These are phyloP conservation scores for Synanthedon andrenaeformis DNA, from an alignment of 2,888 invertebrate species.

Conservation along the genomic window DNA sequence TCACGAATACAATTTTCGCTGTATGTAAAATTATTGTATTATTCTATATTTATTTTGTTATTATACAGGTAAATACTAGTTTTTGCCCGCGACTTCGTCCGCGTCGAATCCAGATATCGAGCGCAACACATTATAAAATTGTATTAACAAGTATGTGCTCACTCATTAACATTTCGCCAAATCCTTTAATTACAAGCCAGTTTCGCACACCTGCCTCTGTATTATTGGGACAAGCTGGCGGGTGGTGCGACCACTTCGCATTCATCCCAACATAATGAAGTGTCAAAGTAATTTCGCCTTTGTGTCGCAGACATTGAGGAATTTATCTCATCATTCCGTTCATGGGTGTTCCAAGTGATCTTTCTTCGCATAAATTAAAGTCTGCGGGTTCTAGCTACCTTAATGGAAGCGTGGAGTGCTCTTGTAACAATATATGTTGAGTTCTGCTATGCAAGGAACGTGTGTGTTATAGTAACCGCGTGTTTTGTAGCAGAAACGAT, in stretches of 20 bases:
- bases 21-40: no score
- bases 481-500: slow-evolving; percentile 1
- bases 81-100: no score
- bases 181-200: neutral
- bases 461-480: neutral
- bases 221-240: neutral
- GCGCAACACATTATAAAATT: no score
- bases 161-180: neutral
- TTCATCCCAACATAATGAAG: slow-evolving; percentile 22
- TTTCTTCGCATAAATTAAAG: slow-evolving; percentile 32
- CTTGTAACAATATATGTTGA: slow-evolving; percentile 9
- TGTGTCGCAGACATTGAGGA: slow-evolving; percentile 20
- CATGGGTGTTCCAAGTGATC: slow-evolving; percentile 17
- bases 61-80: no score
- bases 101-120: no score
- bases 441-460: neutral
- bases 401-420: slow-evolving; percentile 11
- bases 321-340: slow-evolving; percentile 32
- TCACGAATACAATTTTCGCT: no score
- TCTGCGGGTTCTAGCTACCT: slow-evolving; percentile 19
- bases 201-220: neutral
- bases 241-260: neutral
- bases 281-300: slow-evolving; percentile 26
- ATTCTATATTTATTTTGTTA: no score
- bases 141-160: no score